phyloP scores from a whole-genome alignment of 2,113 vertebrate species.

The Phyllopteryx taeniolatus region DNA sequence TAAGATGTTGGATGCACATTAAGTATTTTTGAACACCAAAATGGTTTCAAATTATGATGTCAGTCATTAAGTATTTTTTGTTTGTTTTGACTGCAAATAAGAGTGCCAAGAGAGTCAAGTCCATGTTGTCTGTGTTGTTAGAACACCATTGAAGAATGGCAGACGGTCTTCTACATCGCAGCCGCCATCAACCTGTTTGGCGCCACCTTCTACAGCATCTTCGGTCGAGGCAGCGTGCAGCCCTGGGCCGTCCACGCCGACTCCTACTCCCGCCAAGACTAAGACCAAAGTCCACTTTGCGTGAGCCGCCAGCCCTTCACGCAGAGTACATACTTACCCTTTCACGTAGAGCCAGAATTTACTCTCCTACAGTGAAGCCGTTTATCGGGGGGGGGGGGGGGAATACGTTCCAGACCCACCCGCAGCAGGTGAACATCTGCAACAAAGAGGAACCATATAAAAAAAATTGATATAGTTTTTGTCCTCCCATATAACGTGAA shows the following conservation, averaged over 20 bases:
- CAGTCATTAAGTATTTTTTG: not conserved
- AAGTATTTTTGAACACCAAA: not conserved
- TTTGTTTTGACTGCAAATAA: no score
- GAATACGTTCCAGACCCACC: no score
- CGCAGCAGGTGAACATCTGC: no score
- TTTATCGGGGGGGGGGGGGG: no score
- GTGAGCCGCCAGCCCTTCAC: no score
- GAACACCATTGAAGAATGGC: conserved; percentile 92
- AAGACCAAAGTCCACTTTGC: conserved; percentile 7
- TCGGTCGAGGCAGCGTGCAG: conserved; percentile 86
- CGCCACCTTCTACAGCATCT: conserved; percentile 81
- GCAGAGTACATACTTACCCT: no score
- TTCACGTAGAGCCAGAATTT: not conserved
- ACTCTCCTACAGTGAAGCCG: not conserved
- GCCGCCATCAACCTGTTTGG: conserved; percentile 88
- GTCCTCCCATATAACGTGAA: no score
- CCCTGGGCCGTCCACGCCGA: conserved; percentile 81
- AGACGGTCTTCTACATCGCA: conserved; percentile 90
- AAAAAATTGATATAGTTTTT: no score
- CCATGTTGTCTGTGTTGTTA: conserved; percentile 52
- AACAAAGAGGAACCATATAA: no score
- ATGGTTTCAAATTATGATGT: not conserved
- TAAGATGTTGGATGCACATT: not conserved
- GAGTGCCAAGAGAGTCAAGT: not conserved
- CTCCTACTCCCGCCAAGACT: conserved; percentile 61